Base-by-base conservation (phyloP, 1,140 invertebrate genomes). In the Thaumetopoea pityocampa region DNA sequence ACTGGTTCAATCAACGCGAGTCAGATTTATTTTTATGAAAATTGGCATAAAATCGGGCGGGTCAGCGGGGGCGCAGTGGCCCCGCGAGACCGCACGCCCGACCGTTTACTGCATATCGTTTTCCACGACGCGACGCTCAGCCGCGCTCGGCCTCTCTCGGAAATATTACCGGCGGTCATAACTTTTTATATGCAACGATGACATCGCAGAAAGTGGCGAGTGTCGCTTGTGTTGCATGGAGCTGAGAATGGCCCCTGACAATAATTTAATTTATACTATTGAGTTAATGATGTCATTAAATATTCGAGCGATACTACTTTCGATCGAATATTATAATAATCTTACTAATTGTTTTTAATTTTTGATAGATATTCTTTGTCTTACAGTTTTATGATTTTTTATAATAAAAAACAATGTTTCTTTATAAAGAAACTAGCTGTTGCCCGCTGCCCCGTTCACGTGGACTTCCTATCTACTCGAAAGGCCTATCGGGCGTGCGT, bases 11-110 rank as follows among this genome's bases (percentile, higher is more conserved):
- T 81, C 79, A 84, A 69, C 69, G 56, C 56, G 67, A 71, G 57
- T 72, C 79, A 73, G 79, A 83, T 83, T 83, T 83, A 83, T 83
- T 83, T 83, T 83, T 83, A 83, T 83, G 79, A 83, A 83, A 83
- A 83, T 83, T 83, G 77, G 79, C 74, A 81, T 83, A 79, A 80
- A 83, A 68, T 69, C 74, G 72, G 56, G 60, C 59, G 77, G 79
- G 74, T 79, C 74, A 78, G 62, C 59, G 57, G 48, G 62, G 57
- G 51, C 56, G 44, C 63, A 70, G 55, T 61, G 72, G 67, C 66
- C 77, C 77, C 74, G 65, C 62, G 77, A 76, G 77, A 78, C 77
- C 72, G 62, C 67, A 76, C 78, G 79, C 77, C 77, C 72, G 72
- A 45, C 53, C 73, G 72, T 81, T 81, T 81, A 83, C 73, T 79